phyloP scores from a whole-genome alignment of 1,140 invertebrate species.

The Drosophila ficusphila region DNA sequence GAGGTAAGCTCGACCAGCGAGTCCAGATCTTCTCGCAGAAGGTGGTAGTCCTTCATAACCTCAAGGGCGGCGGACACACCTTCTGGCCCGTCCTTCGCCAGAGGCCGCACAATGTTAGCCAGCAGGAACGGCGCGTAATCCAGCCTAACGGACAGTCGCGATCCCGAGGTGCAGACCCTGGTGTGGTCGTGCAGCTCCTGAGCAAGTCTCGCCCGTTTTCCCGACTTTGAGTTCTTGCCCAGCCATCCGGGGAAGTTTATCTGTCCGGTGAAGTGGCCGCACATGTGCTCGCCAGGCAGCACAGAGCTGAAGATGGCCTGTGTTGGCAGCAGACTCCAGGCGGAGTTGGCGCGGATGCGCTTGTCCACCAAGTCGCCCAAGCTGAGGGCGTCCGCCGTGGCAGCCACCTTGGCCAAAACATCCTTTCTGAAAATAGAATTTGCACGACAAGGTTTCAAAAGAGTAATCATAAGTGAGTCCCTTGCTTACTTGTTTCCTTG shows the following conservation, averaged over 20 bases:
- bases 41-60: slow-evolving; percentile 92
- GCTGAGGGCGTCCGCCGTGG: slow-evolving; percentile 93
- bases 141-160: slow-evolving; percentile 90
- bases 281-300: slow-evolving; percentile 93
- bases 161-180: slow-evolving; percentile 90
- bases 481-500: slow-evolving; percentile 87
- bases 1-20: slow-evolving; percentile 92
- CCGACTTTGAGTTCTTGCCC: slow-evolving; percentile 95
- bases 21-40: slow-evolving; percentile 96
- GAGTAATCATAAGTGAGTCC: too few species aligned
- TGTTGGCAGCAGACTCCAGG: slow-evolving; percentile 95
- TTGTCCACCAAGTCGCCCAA: slow-evolving; percentile 94
- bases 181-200: slow-evolving; percentile 94
- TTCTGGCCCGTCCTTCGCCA: slow-evolving; percentile 88
- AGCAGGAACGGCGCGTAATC: slow-evolving; percentile 93
- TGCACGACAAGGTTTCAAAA: too few species aligned
- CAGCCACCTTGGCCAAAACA: slow-evolving; percentile 89
- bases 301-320: slow-evolving; percentile 97
- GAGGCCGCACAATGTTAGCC: slow-evolving; percentile 89
- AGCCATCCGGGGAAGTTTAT: slow-evolving; percentile 98
- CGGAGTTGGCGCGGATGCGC: slow-evolving; percentile 90
- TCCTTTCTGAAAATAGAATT: slow-evolving; percentile 85
- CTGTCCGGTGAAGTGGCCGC: slow-evolving; percentile 90
- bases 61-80: slow-evolving; percentile 90
- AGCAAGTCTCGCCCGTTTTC: slow-evolving; percentile 92